phyloP scores from a whole-genome alignment of 2,888 invertebrate genomes.

The Monochamus alternatus region DNA sequence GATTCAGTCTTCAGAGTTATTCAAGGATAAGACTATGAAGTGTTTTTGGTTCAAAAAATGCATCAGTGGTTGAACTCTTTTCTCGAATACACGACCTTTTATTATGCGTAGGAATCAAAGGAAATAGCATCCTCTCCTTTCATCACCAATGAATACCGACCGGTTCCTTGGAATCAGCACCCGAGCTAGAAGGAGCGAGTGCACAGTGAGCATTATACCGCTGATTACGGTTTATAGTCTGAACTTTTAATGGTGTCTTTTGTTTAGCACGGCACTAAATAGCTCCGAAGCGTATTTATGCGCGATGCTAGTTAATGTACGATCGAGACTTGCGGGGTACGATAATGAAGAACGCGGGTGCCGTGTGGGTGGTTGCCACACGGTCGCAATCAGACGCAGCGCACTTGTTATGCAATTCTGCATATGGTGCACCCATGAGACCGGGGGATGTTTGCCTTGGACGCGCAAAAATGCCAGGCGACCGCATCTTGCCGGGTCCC shows the following conservation, averaged over 20 bases:
- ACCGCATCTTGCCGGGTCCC: background rate
- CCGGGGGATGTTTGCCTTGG: background rate
- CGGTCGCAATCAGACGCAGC: slow-evolving; percentile 47
- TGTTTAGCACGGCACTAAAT: slow-evolving; percentile 68
- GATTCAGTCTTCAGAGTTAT: too few species aligned
- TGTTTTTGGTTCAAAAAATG: too few species aligned
- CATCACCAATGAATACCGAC: background rate
- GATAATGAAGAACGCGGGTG: slow-evolving; percentile 66
- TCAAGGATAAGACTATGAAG: too few species aligned
- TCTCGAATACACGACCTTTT: background rate
- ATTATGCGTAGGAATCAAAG: background rate
- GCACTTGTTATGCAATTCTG: slow-evolving; percentile 56
- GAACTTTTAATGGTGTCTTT: slow-evolving; percentile 68
- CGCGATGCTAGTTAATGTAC: slow-evolving; percentile 64
- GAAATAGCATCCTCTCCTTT: background rate
- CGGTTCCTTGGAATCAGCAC: slow-evolving; percentile 1
- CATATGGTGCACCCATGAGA: slow-evolving; percentile 23
- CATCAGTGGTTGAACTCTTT: too few species aligned
- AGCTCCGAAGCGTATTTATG: slow-evolving; percentile 66
- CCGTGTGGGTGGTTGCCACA: slow-evolving; percentile 63
- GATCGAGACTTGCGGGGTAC: slow-evolving; percentile 60
- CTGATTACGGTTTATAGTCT: slow-evolving; percentile 67
- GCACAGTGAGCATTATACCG: slow-evolving; percentile 58
- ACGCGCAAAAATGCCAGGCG: background rate
- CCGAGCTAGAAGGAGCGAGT: slow-evolving; percentile 27